Conservation (phyloP, 2,113 vertebrate genomes). For the Sardina pilchardus region DNA sequence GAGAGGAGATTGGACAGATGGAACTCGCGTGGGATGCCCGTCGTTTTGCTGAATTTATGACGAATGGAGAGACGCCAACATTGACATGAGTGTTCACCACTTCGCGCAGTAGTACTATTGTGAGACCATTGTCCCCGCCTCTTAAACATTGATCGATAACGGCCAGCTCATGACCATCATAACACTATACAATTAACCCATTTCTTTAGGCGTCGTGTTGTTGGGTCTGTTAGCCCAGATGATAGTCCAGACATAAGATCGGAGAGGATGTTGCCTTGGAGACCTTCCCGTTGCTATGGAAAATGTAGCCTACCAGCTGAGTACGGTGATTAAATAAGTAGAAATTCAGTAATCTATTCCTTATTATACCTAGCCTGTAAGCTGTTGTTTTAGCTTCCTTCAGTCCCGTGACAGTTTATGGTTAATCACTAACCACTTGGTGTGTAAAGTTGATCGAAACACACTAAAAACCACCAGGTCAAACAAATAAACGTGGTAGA, state of each 20-base stretch:
- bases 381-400: too few relatives aligned
- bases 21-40: neutral
- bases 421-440: too few relatives aligned
- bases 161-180: neutral
- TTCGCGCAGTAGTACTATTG: neutral
- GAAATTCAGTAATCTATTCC: neutral
- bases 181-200: neutral
- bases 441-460: too few relatives aligned
- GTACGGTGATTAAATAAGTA: neutral
- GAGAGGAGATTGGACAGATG: neutral
- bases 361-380: too few relatives aligned
- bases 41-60: neutral
- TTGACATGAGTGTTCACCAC: neutral
- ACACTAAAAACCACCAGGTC: too few relatives aligned
- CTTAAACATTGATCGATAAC: neutral
- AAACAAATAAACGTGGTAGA: too few relatives aligned
- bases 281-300: slow-evolving; percentile 71
- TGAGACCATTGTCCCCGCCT: slow-evolving; percentile 2
- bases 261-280: slow-evolving; percentile 72
- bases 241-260: slow-evolving; percentile 41
- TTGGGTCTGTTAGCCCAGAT: neutral
- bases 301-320: neutral
- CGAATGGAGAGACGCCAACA: neutral
- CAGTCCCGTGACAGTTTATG: too few relatives aligned
- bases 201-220: neutral